Percentiles rank a stretch among this genome's conserved stretches.
Evolutionary conservation across 2,888 invertebrate genomes (phyloP).

Genomic region (Agrilus biguttatus): DNA sequence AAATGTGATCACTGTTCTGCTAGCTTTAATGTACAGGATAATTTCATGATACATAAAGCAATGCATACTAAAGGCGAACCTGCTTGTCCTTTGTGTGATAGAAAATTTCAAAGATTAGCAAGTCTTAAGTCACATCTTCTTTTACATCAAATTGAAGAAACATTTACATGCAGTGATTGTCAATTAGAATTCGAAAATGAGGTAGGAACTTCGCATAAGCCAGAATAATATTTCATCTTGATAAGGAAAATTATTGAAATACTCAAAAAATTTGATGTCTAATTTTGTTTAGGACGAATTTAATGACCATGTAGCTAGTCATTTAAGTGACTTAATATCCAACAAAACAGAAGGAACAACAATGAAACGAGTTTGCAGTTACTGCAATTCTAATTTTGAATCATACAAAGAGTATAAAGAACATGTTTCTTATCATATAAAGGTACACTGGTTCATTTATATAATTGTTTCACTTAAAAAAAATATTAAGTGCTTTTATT

Average conservation of each 20-base stretch:
- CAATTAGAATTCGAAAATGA: slow-evolving; percentile 25
- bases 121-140: slow-evolving; percentile 28
- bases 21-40: slow-evolving; percentile 26
- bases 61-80: slow-evolving; percentile 19
- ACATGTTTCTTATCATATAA: slow-evolving; percentile 39
- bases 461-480: slow-evolving; percentile 3
- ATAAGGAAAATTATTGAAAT: background rate
- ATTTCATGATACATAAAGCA: slow-evolving; percentile 26
- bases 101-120: slow-evolving; percentile 25
- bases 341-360: slow-evolving; percentile 9
- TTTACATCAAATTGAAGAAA: slow-evolving; percentile 27
- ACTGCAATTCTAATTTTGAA: slow-evolving; percentile 40
- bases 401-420: slow-evolving; percentile 31
- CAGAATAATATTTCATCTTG: background rate
- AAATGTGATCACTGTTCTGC: slow-evolving; percentile 23
- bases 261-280: slow-evolving; percentile 1
- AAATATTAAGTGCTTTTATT: slow-evolving; percentile 2
- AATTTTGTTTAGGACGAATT: slow-evolving; percentile 31
- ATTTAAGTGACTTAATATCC: slow-evolving; percentile 17
- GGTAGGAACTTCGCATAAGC: slow-evolving; percentile 12
- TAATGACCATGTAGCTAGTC: slow-evolving; percentile 33
- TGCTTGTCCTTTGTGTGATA: slow-evolving; percentile 26
- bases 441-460: slow-evolving; percentile 29
- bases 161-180: slow-evolving; percentile 25
- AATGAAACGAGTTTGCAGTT: slow-evolving; percentile 34